These are phyloP conservation scores for Biston betularia DNA, from an alignment of 2,888 invertebrate species.

Conservation along the genomic window DNA sequence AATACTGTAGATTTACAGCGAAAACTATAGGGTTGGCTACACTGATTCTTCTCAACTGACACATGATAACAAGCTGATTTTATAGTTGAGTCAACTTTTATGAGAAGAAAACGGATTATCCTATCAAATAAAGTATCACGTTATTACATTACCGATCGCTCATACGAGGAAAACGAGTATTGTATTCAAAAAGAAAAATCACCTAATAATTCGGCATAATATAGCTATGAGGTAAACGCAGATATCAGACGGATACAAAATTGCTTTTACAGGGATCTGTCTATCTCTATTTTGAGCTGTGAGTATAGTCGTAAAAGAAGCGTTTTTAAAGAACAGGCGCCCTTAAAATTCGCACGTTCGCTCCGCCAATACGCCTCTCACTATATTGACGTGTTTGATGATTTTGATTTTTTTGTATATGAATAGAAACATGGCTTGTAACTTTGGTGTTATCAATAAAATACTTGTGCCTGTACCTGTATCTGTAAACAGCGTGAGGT, in stretches of 20 bases:
- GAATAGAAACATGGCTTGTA: too few species aligned
- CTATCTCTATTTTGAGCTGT: constrained; percentile 40
- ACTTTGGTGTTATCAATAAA: too few species aligned
- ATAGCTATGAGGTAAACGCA: constrained; percentile 51
- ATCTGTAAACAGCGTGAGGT: too few species aligned
- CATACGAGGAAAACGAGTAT: constrained; percentile 34
- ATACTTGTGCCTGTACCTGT: too few species aligned
- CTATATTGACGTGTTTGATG: too few species aligned
- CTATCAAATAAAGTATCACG: constrained; percentile 37
- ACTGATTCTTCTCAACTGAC: not conserved
- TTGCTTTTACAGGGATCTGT: constrained; percentile 61
- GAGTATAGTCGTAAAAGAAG: constrained; percentile 10
- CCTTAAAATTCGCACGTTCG: too few species aligned
- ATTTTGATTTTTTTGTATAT: too few species aligned
- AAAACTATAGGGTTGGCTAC: too few species aligned
- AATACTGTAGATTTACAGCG: too few species aligned
- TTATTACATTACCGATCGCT: constrained; percentile 37
- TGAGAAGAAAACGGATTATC: constrained; percentile 31
- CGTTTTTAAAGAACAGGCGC: not conserved
- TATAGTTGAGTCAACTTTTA: constrained; percentile 28
- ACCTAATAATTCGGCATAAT: constrained; percentile 48
- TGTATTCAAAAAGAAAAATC: constrained; percentile 41
- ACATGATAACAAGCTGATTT: constrained; percentile 4
- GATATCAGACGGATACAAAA: constrained; percentile 57
- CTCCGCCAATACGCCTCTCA: too few species aligned